Percentiles rank a stretch among this genome's conserved stretches.
Conservation (phyloP, 2,888 invertebrate genomes). For the Heteromurus nitidus region DNA sequence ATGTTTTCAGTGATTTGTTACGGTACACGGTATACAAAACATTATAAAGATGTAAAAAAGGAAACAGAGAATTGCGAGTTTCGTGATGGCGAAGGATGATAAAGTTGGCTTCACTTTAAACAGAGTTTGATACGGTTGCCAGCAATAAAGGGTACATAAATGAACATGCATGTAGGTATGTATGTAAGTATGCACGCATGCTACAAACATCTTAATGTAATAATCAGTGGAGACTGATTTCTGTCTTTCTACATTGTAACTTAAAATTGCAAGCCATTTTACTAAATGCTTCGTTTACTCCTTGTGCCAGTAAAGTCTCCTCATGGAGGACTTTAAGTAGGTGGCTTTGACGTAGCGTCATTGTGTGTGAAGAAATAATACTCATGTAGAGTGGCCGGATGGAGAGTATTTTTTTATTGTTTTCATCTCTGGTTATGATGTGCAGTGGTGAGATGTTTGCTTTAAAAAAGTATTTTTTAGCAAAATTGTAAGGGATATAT, state of each 20-base stretch:
- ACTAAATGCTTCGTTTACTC: constrained; percentile 44
- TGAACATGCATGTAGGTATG: not conserved
- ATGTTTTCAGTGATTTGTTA: constrained; percentile 15
- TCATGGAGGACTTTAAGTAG: constrained; percentile 47
- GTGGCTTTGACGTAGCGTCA: constrained; percentile 12
- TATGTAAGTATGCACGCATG: too few relatives aligned
- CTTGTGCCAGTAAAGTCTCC: constrained; percentile 35
- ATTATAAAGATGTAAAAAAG: not conserved
- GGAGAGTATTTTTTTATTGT: not conserved
- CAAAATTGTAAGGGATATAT: constrained; percentile 8
- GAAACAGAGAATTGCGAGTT: not conserved
- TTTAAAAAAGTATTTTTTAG: constrained; percentile 16
- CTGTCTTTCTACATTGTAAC: not conserved
- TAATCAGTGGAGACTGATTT: not conserved
- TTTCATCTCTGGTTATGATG: constrained; percentile 2
- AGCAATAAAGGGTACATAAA: not conserved
- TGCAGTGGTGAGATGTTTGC: not conserved
- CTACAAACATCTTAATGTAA: not conserved
- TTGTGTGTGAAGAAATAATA: constrained; percentile 11
- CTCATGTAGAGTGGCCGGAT: constrained; percentile 23
- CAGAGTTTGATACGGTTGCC: not conserved
- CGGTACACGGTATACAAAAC: constrained; percentile 2
- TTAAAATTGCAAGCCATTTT: not conserved
- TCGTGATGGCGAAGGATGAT: not conserved
- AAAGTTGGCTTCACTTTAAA: not conserved